Conservation (phyloP, 1,140 invertebrate genomes). For the Chlorops oryzae region DNA sequence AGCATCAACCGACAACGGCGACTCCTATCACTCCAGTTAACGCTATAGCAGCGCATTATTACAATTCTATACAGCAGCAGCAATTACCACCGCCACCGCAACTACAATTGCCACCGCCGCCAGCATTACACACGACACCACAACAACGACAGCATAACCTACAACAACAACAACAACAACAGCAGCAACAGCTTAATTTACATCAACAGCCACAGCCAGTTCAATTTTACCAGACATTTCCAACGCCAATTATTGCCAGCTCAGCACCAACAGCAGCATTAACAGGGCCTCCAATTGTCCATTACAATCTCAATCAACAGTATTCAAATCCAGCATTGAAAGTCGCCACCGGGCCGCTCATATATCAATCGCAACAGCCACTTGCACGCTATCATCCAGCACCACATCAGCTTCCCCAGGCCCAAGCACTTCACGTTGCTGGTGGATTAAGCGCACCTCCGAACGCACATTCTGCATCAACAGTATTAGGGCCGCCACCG, state of each 20-base stretch:
- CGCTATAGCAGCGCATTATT: background rate
- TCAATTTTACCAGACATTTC: too few species aligned
- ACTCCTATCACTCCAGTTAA: slow-evolving; percentile 9
- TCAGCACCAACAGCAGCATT: too few species aligned
- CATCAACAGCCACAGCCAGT: background rate
- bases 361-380: slow-evolving; percentile 13
- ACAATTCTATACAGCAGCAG: background rate
- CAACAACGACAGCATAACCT: background rate
- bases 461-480: slow-evolving; percentile 3
- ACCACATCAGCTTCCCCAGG: too few species aligned
- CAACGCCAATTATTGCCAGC: too few species aligned
- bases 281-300: too few species aligned
- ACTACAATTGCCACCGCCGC: slow-evolving; percentile 9
- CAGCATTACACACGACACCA: background rate
- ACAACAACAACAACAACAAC: slow-evolving; percentile 9
- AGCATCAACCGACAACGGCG: slow-evolving; percentile 21
- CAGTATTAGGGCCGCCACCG: background rate
- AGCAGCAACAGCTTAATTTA: background rate
- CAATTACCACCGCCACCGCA: slow-evolving; percentile 2
- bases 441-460: background rate
- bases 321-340: too few species aligned
- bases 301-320: too few species aligned
- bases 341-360: background rate
- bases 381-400: slow-evolving; percentile 23
- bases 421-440: too few species aligned